Conservation (phyloP, 2,888 invertebrate genomes). For the Rhamnusium bicolor region DNA sequence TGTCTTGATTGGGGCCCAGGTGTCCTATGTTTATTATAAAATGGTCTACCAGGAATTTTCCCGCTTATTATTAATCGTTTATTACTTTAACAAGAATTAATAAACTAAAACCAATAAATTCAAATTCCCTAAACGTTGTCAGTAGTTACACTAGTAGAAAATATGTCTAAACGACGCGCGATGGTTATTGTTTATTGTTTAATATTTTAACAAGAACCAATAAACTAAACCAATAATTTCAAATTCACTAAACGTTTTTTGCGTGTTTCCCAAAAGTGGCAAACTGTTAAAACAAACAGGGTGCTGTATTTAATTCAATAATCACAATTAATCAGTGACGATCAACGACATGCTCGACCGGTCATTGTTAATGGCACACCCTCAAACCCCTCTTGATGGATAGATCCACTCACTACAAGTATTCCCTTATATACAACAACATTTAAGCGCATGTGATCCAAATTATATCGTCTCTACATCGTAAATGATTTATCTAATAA, state of each 20-base stretch:
- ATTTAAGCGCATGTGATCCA: slow-evolving; percentile 19
- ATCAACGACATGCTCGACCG: slow-evolving; percentile 31
- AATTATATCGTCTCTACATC: slow-evolving; percentile 12
- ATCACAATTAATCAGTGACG: slow-evolving; percentile 33
- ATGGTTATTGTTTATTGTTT: too few relatives aligned
- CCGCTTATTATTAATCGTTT: too few relatives aligned
- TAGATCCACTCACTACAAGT: slow-evolving; percentile 23
- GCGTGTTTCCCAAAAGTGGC: not conserved
- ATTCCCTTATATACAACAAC: slow-evolving; percentile 25
- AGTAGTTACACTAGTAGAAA: too few relatives aligned
- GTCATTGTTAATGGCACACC: slow-evolving; percentile 23
- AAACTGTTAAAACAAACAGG: slow-evolving; percentile 5
- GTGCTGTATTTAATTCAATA: slow-evolving; percentile 35
- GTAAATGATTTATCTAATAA: slow-evolving; percentile 16
- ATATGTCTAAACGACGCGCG: too few relatives aligned
- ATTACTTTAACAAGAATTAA: too few relatives aligned
- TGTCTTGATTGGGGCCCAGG: too few relatives aligned
- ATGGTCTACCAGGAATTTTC: too few relatives aligned
- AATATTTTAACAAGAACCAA: not conserved
- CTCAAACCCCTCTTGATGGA: slow-evolving; percentile 31
- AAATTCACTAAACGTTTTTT: not conserved
- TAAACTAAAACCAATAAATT: too few relatives aligned
- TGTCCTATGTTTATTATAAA: too few relatives aligned
- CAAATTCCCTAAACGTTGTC: too few relatives aligned
- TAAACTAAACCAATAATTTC: not conserved